Evolutionary conservation across 2,113 vertebrate species (phyloP).

Genomic region (Ophthalmolycus amberensis): DNA sequence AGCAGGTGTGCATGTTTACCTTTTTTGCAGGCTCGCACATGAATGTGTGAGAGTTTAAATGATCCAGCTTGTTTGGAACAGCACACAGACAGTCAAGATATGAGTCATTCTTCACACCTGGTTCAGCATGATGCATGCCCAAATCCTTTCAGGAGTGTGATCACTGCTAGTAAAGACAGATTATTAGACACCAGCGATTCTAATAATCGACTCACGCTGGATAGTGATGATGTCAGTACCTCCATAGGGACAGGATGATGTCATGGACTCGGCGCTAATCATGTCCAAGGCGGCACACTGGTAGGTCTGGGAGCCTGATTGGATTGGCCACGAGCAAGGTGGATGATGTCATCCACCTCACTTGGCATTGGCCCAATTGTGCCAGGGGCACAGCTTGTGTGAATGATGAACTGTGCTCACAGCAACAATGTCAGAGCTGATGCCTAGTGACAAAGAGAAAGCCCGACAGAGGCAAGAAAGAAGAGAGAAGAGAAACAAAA

Average conservation of each 20-base stretch:
- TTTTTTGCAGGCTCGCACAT: slow-evolving; percentile 25
- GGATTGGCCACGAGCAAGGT: slow-evolving; percentile 59
- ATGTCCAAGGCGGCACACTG: slow-evolving; percentile 45
- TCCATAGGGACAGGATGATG: slow-evolving; percentile 65
- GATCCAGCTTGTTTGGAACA: slow-evolving; percentile 1
- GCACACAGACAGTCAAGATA: slow-evolving; percentile 26
- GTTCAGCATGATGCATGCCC: slow-evolving; percentile 48
- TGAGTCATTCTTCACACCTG: slow-evolving; percentile 74
- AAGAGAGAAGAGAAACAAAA: slow-evolving; percentile 7
- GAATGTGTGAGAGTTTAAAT: slow-evolving; percentile 13
- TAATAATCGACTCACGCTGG: slow-evolving; percentile 63
- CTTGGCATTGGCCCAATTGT: slow-evolving; percentile 67
- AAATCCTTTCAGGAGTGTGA: slow-evolving; percentile 38
- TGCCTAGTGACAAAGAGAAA: slow-evolving; percentile 47
- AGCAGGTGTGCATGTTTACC: slow-evolving; percentile 30
- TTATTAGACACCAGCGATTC: slow-evolving; percentile 51
- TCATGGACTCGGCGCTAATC: slow-evolving; percentile 65
- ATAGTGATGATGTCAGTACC: slow-evolving; percentile 67
- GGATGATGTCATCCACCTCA: slow-evolving; percentile 76
- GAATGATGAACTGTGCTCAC: slow-evolving; percentile 67
- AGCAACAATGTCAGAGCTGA: slow-evolving; percentile 53
- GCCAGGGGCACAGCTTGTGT: slow-evolving; percentile 53
- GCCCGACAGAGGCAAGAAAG: slow-evolving; percentile 3
- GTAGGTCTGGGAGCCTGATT: slow-evolving; percentile 62
- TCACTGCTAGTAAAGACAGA: slow-evolving; percentile 42